Percentiles rank a stretch among this genome's conserved stretches.
Conservation (phyloP, 2,797 vertebrate species). For the Malurus leucopterus region DNA sequence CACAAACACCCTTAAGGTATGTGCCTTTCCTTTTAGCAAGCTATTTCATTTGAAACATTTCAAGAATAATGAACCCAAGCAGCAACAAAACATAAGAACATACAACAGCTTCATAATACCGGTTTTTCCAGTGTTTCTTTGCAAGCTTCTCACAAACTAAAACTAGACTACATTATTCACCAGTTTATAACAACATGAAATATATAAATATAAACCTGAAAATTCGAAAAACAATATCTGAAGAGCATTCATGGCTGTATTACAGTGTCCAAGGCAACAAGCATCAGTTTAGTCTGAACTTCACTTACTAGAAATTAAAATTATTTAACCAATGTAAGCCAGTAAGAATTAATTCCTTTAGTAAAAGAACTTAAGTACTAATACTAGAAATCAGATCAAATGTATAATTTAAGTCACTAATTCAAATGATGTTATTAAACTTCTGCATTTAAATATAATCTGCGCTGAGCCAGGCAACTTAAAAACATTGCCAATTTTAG, state of each 20-base stretch:
- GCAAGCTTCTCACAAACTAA: neutral
- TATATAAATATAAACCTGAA: neutral
- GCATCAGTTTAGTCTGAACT: neutral
- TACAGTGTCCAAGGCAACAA: neutral
- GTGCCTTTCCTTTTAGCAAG: neutral
- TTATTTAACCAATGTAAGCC: neutral
- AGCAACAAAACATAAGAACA: neutral
- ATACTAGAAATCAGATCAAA: neutral
- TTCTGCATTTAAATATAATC: neutral
- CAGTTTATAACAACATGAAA: neutral
- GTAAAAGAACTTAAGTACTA: neutral
- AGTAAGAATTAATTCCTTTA: neutral
- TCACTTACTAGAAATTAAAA: neutral
- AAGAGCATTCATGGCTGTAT: neutral
- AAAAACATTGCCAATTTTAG: neutral
- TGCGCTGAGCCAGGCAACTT: neutral
- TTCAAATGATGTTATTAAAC: neutral
- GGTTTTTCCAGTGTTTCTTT: neutral
- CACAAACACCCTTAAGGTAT: fast-evolving
- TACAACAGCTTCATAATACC: neutral
- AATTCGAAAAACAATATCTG: neutral
- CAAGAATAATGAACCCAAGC: neutral
- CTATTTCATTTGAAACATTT: neutral
- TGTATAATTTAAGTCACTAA: neutral
- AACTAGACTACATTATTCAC: neutral